Percentiles rank a stretch among this genome's conserved stretches.
Evolutionary conservation across 2,797 vertebrate genomes (phyloP).

Genomic region (Potorous gilbertii): DNA sequence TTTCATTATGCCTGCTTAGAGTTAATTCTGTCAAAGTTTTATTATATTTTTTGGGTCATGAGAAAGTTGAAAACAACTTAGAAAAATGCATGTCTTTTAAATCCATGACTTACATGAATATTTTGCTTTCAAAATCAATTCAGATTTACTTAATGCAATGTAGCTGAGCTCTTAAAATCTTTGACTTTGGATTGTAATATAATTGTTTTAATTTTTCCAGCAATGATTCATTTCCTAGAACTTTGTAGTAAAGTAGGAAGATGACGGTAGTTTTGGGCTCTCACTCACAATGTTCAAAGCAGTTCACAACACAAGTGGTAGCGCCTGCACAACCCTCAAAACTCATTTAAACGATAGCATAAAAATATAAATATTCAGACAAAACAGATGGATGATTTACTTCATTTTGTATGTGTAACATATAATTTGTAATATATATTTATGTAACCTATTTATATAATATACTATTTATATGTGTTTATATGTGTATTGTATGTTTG

Average conservation of each 20-base stretch:
- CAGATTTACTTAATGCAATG: not conserved
- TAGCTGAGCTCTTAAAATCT: not conserved
- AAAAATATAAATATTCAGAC: not conserved
- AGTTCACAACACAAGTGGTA: not conserved
- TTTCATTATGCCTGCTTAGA: not conserved
- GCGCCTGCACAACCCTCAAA: not conserved
- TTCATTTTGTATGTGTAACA: not conserved
- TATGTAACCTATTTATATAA: too few relatives aligned
- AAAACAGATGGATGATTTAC: not conserved
- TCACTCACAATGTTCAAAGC: not conserved
- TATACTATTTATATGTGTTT: too few relatives aligned
- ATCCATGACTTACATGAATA: not conserved
- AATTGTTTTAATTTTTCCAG: not conserved
- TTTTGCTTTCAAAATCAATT: not conserved
- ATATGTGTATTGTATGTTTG: too few relatives aligned
- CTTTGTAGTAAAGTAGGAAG: not conserved
- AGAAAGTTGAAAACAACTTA: not conserved
- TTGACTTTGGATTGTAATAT: not conserved
- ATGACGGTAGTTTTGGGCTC: not conserved
- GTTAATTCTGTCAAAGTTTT: not conserved
- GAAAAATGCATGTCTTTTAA: constrained; percentile 4
- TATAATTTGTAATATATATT: not conserved
- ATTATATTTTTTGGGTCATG: not conserved
- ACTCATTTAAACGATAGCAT: not conserved
- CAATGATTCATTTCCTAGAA: not conserved